Conservation (phyloP, 1,140 invertebrate genomes). For the Pseudobourletiella spinata region DNA sequence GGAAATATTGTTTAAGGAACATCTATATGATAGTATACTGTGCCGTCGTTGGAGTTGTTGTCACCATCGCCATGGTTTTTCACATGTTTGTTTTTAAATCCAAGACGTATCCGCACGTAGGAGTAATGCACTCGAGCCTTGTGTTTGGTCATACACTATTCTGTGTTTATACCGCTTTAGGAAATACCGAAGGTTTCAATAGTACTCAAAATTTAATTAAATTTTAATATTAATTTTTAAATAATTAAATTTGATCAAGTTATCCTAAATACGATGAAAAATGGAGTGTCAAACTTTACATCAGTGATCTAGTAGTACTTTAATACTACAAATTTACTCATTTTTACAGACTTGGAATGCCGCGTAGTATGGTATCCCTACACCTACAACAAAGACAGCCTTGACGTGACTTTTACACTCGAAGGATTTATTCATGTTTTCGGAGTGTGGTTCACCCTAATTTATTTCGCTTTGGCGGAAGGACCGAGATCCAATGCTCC, state of each 20-base stretch:
- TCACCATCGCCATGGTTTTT: not conserved
- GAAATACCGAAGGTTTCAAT: not conserved
- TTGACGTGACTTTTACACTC: constrained; percentile 8
- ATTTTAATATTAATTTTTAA: no score
- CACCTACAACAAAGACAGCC: not conserved
- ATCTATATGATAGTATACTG: not conserved
- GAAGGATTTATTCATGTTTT: constrained; percentile 9
- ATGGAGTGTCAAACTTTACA: no score
- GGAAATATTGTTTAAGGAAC: not conserved
- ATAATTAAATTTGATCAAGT: no score
- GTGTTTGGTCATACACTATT: not conserved
- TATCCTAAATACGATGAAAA: no score
- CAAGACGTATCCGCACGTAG: not conserved
- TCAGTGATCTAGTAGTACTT: no score
- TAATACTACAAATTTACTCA: no score
- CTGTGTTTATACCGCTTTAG: not conserved
- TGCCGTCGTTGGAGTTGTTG: not conserved
- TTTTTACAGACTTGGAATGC: not conserved
- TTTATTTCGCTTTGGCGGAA: no score
- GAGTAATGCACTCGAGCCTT: not conserved
- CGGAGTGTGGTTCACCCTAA: constrained; percentile 6
- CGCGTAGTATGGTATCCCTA: constrained; percentile 1
- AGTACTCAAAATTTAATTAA: no score
- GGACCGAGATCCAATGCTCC: no score
- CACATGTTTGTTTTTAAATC: not conserved